Evolutionary conservation across 2,888 invertebrate genomes (phyloP).

Genomic region (Noctua pronuba): DNA sequence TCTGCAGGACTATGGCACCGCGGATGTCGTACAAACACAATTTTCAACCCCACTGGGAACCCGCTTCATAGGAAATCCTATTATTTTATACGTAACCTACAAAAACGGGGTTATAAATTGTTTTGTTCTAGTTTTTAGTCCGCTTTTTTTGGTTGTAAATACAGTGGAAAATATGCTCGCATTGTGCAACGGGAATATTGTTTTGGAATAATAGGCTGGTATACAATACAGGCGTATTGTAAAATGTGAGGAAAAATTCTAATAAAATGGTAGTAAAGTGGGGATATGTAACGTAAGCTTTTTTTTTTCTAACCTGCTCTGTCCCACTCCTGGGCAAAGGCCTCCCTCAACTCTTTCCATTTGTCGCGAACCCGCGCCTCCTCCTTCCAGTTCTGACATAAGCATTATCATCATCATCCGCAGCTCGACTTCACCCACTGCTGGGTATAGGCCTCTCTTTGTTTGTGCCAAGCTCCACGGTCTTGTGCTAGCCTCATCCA

Average conservation of each 20-base stretch:
- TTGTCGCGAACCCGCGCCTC: too few relatives aligned
- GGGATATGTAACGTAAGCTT: too few relatives aligned
- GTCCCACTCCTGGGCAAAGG: too few relatives aligned
- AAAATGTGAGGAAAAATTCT: not conserved
- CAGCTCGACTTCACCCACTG: too few relatives aligned
- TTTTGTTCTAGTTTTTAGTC: conserved; percentile 23
- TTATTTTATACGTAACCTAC: conserved; percentile 35
- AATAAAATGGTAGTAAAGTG: too few relatives aligned
- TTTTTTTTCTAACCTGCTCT: too few relatives aligned
- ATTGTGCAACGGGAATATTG: not conserved
- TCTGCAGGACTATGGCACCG: conserved; percentile 24
- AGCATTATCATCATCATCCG: too few relatives aligned
- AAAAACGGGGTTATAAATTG: conserved; percentile 8
- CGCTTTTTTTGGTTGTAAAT: not conserved
- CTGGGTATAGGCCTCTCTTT: too few relatives aligned
- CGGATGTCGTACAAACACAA: conserved; percentile 56
- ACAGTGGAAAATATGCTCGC: not conserved
- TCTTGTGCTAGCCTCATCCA: too few relatives aligned
- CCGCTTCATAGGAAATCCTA: conserved; percentile 48
- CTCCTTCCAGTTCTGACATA: too few relatives aligned
- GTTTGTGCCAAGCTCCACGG: too few relatives aligned
- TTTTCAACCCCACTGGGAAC: conserved; percentile 49
- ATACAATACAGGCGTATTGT: not conserved
- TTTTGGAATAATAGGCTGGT: not conserved
- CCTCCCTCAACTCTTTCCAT: too few relatives aligned